Conservation (phyloP, 2,113 vertebrate genomes). For the Crotalus tigris region DNA sequence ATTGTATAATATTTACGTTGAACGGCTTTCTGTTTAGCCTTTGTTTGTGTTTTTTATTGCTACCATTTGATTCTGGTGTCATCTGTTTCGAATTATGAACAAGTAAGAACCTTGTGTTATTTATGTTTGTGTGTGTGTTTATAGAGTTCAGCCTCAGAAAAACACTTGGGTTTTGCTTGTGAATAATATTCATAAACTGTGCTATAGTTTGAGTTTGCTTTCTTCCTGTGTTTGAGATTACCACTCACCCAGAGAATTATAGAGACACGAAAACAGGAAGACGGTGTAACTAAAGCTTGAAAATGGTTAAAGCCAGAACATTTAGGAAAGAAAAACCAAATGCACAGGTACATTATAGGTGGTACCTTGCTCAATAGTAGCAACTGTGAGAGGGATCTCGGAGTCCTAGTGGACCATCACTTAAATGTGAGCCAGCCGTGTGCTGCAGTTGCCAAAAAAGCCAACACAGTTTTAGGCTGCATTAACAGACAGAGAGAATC, state of each 20-base stretch:
- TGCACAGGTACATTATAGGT: not conserved
- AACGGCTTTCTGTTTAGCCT: not conserved
- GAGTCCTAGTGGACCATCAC: not conserved
- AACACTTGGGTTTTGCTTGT: not conserved
- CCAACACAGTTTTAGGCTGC: no score
- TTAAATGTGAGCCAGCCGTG: no score
- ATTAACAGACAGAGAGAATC: no score
- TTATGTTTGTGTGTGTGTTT: not conserved
- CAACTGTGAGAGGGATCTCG: not conserved
- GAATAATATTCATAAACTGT: not conserved
- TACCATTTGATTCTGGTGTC: not conserved
- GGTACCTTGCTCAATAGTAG: not conserved
- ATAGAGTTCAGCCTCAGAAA: not conserved
- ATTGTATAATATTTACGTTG: not conserved
- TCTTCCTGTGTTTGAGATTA: not conserved
- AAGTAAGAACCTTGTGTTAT: not conserved
- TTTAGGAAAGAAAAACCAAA: not conserved
- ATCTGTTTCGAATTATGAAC: not conserved
- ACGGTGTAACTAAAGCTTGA: not conserved
- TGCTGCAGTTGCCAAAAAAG: no score
- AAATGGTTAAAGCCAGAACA: not conserved
- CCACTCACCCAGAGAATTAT: not conserved
- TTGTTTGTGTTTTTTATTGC: not conserved
- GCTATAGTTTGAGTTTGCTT: not conserved
- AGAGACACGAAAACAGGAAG: not conserved